A percentile compares a stretch with the other conserved stretches of the same genome.
Conservation (phyloP, 2,113 vertebrate genomes). For the Phycodurus eques region DNA sequence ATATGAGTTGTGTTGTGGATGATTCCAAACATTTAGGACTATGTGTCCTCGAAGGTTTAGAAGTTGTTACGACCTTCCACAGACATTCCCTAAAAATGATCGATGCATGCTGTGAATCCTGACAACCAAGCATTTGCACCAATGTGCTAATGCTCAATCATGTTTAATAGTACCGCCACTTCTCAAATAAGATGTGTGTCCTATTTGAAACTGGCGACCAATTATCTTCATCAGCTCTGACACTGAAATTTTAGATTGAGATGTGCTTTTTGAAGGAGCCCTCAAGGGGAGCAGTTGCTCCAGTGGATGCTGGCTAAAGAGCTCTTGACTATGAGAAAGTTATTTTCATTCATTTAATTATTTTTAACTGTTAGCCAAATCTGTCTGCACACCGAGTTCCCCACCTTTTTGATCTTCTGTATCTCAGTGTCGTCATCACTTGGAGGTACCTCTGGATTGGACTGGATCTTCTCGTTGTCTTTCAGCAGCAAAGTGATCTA, state of each 20-base stretch:
- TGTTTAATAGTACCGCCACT: too few relatives aligned
- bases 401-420: constrained; percentile 97
- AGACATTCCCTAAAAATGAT: too few relatives aligned
- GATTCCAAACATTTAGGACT: background rate
- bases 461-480: constrained; percentile 91
- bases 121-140: too few relatives aligned
- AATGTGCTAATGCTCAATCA: too few relatives aligned
- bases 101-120: too few relatives aligned
- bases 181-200: background rate
- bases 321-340: constrained; percentile 1
- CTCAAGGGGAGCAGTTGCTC: background rate
- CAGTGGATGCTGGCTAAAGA: background rate
- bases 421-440: constrained; percentile 90
- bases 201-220: background rate
- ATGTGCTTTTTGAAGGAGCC: background rate
- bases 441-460: constrained; percentile 75
- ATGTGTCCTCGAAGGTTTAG: too few relatives aligned
- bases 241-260: background rate
- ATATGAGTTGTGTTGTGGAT: background rate
- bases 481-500: constrained; percentile 89
- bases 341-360: constrained; percentile 7
- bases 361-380: constrained; percentile 1
- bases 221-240: background rate
- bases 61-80: too few relatives aligned
- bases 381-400: background rate